These are phyloP conservation scores for Thunnus maccoyii DNA, from an alignment of 2,113 vertebrate genomes.

Conservation along the genomic window DNA sequence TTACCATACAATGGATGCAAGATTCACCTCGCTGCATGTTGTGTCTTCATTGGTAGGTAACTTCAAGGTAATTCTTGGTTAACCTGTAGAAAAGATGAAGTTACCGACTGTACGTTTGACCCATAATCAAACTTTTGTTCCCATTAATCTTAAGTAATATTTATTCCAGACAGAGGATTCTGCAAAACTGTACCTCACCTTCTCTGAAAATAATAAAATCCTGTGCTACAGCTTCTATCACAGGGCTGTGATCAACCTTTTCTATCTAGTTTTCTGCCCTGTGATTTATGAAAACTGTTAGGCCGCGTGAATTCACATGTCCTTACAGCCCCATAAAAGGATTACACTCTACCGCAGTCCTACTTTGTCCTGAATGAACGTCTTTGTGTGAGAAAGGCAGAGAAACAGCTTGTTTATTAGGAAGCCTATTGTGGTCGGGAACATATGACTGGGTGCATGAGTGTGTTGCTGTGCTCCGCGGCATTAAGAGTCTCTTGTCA, in stretches of 20 bases:
- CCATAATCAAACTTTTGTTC: background rate
- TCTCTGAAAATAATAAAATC: constrained; percentile 15
- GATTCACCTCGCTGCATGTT: background rate
- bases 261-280: constrained; percentile 35
- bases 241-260: background rate
- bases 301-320: constrained; percentile 53
- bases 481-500: constrained; percentile 13
- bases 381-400: constrained; percentile 69
- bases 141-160: background rate
- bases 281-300: constrained; percentile 33
- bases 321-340: constrained; percentile 22
- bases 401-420: constrained; percentile 39
- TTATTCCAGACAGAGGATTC: background rate
- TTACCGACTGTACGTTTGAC: background rate
- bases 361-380: constrained; percentile 60
- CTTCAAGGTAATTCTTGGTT: background rate
- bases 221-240: background rate
- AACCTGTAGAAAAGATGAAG: background rate
- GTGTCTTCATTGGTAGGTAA: constrained; percentile 11
- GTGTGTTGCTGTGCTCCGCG: constrained; percentile 19
- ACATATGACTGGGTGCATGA: constrained; percentile 72
- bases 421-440: constrained; percentile 14
- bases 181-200: background rate
- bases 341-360: constrained; percentile 19
- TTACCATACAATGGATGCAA: constrained; percentile 52